Evolutionary conservation across 2,888 invertebrate species (phyloP).

Genomic region (Chaetogeoica ovagalla): DNA sequence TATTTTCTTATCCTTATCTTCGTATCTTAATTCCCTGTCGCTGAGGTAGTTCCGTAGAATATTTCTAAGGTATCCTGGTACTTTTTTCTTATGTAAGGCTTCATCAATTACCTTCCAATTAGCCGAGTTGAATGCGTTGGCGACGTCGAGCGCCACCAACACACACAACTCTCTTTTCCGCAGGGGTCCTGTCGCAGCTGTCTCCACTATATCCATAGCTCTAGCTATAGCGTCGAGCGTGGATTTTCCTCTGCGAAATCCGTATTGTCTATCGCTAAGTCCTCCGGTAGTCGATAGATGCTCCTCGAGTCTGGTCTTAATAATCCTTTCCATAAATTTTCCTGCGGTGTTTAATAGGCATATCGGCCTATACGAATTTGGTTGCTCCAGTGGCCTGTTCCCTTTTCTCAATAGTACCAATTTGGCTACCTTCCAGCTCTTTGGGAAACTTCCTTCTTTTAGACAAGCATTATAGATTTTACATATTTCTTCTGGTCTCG

Average conservation of each 20-base stretch:
- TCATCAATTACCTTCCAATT: background rate
- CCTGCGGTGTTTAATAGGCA: background rate
- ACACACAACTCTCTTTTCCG: background rate
- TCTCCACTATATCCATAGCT: background rate
- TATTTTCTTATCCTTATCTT: background rate
- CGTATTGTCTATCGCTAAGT: background rate
- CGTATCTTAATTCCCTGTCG: background rate
- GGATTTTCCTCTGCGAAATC: background rate
- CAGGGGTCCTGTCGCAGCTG: background rate
- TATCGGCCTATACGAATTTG: slow-evolving; percentile 16
- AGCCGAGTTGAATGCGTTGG: slow-evolving; percentile 14
- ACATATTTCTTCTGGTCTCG: background rate
- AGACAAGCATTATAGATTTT: background rate
- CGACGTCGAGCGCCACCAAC: background rate
- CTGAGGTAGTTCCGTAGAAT: background rate
- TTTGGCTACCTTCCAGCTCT: background rate
- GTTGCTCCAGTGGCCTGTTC: background rate
- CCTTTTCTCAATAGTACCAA: background rate
- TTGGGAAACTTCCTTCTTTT: background rate
- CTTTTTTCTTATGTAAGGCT: background rate
- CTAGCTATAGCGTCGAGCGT: background rate
- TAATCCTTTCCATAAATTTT: background rate
- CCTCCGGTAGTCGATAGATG: background rate
- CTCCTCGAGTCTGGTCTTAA: background rate
- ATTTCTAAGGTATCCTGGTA: background rate